Conservation (phyloP, 2,888 invertebrate genomes). For the Abrostola tripartita region DNA sequence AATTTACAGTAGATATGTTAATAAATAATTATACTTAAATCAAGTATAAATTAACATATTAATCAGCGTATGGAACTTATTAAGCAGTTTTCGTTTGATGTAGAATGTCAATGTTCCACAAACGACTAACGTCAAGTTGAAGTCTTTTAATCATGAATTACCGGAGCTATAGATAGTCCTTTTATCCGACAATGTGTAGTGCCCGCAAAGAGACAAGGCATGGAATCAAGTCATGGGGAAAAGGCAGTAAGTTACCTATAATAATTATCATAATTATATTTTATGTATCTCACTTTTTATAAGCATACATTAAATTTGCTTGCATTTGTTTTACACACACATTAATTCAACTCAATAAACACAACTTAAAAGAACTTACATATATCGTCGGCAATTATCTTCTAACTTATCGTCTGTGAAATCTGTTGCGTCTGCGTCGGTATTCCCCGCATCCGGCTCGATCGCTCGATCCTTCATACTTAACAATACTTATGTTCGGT, state of each 20-base stretch:
- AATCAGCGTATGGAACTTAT: neutral
- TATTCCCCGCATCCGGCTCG: conserved; percentile 64
- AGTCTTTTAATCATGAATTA: too few relatives aligned
- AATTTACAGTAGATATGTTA: conserved; percentile 14
- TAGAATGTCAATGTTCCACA: neutral
- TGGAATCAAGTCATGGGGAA: too few relatives aligned
- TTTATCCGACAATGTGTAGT: too few relatives aligned
- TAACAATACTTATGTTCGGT: conserved; percentile 26
- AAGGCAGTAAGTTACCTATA: too few relatives aligned
- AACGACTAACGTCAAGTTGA: too few relatives aligned
- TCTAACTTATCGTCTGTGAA: conserved; percentile 13
- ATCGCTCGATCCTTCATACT: conserved; percentile 13
- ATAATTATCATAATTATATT: too few relatives aligned
- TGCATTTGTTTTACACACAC: neutral
- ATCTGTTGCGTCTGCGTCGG: conserved; percentile 34
- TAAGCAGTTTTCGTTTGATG: neutral
- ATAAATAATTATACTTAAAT: too few relatives aligned
- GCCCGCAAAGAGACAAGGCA: too few relatives aligned
- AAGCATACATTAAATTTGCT: too few relatives aligned
- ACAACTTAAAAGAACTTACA: conserved; percentile 2
- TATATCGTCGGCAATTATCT: conserved; percentile 18
- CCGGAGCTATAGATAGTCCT: too few relatives aligned
- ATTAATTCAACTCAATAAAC: conserved; percentile 22
- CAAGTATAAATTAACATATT: neutral
- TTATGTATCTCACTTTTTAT: too few relatives aligned